A percentile compares a stretch with the other conserved stretches of the same genome.
phyloP scores from a whole-genome alignment of 2,113 vertebrate species.

The Diphyllodes magnificus region DNA sequence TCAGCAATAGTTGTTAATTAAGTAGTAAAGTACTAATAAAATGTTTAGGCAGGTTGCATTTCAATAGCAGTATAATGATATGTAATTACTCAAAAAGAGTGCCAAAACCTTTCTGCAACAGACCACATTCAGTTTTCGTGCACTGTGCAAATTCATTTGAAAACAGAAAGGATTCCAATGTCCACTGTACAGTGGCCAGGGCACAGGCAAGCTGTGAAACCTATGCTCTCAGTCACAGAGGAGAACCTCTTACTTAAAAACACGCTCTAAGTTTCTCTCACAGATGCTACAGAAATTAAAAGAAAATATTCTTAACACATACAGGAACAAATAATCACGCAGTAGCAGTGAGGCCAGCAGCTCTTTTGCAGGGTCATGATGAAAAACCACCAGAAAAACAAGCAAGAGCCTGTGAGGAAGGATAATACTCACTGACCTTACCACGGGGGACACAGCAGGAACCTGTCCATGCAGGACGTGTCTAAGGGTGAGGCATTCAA shows the following conservation, averaged over 20 bases:
- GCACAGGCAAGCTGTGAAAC: background rate
- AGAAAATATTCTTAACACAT: background rate
- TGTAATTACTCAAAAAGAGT: background rate
- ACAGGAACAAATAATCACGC: background rate
- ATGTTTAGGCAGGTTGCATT: constrained; percentile 11
- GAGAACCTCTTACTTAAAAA: background rate
- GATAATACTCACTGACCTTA: background rate
- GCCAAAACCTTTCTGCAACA: background rate
- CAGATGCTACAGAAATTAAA: background rate
- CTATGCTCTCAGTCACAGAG: background rate
- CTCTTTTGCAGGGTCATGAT: background rate
- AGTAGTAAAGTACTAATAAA: constrained; percentile 29
- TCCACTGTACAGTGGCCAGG: background rate
- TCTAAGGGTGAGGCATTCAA: background rate
- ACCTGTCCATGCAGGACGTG: background rate
- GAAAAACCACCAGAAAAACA: background rate
- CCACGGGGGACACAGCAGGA: background rate
- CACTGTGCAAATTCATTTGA: background rate
- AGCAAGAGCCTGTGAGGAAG: background rate
- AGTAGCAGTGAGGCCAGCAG: background rate
- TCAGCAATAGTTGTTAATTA: constrained; percentile 20
- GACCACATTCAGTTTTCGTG: background rate
- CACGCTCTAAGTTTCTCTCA: background rate
- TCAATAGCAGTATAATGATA: background rate
- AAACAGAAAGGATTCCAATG: constrained; percentile 2